Evolutionary conservation across 1,140 invertebrate species (phyloP).

Genomic region (Tetramorium simillimum): DNA sequence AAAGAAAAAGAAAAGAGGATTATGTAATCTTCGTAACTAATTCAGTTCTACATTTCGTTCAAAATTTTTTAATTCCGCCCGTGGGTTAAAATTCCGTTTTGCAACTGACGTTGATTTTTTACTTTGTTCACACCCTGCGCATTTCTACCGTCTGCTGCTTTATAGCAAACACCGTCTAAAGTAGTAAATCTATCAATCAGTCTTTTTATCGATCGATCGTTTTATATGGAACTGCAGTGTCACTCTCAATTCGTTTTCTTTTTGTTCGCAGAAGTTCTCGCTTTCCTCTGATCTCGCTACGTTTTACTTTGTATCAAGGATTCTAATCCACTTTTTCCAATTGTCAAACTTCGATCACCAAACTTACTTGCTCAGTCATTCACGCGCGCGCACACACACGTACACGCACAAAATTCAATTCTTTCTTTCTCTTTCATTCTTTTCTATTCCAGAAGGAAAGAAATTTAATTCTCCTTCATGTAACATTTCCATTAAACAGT

Average conservation of each 20-base stretch:
- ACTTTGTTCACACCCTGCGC: not conserved
- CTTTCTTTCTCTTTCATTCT: not conserved
- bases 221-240: not conserved
- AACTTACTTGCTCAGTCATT: conserved; percentile 19
- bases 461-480: conserved; percentile 34
- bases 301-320: conserved; percentile 28
- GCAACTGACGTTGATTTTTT: not conserved
- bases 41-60: not conserved
- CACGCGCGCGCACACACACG: not conserved
- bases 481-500: conserved; percentile 9
- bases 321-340: conserved; percentile 51
- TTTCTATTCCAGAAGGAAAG: not conserved
- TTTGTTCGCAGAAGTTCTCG: conserved; percentile 18
- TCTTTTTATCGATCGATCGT: conserved; percentile 28
- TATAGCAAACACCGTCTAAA: conserved; percentile 14
- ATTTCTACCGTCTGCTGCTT: not conserved
- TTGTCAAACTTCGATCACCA: conserved; percentile 48
- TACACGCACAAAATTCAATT: not conserved
- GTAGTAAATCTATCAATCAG: conserved; percentile 49
- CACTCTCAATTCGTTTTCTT: conserved; percentile 10
- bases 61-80: not conserved
- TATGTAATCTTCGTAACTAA: not conserved
- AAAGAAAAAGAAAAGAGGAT: not conserved
- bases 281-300: not conserved
- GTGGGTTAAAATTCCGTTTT: not conserved